Conservation (phyloP, 2,797 vertebrate genomes). For the Natrix natrix region DNA sequence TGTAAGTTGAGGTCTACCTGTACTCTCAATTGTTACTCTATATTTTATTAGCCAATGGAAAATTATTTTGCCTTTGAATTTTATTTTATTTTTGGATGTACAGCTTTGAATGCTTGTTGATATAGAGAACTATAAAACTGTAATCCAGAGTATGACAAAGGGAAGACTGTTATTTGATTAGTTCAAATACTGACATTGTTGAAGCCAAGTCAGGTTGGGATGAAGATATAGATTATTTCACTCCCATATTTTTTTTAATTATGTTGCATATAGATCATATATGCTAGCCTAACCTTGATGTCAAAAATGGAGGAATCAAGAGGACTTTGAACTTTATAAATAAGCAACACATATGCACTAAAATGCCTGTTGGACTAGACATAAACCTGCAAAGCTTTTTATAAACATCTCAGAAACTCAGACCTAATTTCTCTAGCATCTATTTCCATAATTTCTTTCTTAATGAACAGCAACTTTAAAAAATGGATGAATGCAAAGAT, state of each 20-base stretch:
- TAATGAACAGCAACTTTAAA: not conserved
- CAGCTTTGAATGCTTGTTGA: not conserved
- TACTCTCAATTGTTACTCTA: not conserved
- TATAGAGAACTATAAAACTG: not conserved
- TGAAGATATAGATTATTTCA: not conserved
- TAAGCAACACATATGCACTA: not conserved
- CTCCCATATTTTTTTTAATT: not conserved
- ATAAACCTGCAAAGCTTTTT: not conserved
- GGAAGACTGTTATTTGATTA: not conserved
- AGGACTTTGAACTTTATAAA: not conserved
- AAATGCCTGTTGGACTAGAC: not conserved
- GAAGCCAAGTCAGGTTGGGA: not conserved
- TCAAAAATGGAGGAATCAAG: not conserved
- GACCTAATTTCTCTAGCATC: not conserved
- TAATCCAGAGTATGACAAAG: not conserved
- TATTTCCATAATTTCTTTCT: not conserved
- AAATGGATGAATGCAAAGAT: not conserved
- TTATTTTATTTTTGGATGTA: not conserved
- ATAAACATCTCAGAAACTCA: not conserved
- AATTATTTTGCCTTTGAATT: not conserved
- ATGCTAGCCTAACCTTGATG: not conserved
- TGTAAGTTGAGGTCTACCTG: not conserved
- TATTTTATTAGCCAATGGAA: not conserved
- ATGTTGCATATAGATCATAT: not conserved
- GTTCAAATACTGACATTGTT: not conserved